Evolutionary conservation across 1,140 invertebrate species (phyloP), one percentile per base, ranked within the genome.

Genomic region (Drosophila pectinifera): DNA sequence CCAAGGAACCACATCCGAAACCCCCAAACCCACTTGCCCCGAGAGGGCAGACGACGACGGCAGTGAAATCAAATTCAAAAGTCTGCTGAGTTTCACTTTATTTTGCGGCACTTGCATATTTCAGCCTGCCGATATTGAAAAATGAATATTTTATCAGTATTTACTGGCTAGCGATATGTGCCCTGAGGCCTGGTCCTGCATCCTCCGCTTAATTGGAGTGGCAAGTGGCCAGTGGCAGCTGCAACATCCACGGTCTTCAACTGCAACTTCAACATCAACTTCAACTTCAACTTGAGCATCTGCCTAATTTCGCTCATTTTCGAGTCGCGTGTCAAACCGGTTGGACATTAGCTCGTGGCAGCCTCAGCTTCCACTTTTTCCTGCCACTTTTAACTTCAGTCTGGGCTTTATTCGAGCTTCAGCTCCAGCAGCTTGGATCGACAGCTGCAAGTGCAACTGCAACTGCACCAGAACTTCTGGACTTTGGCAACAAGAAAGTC

Each of bases 81-180:
- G 41, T 65, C 73, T 64, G 22, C 62, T 46, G 75, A 75, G 82
- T 84, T 79, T 64, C 53, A 75, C 73, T 70, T 70, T 57, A 57
- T 39, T 36, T 48, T 54, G 68, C 18, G 64, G 68, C 64, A 68
- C 55, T 77, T 76, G 62, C 54, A 59, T 77, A 53, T 59, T 76
- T 63, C 31, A 38, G 20, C 22, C 49, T 34, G 11, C 34, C 61
- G 56, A 81, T 81, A 86, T 86, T 74, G 82, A 65, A 82, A 70
- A 81, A 78, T 85, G 53, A 88, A 85, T 85, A 78, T 88, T 85
- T 85, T 76, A 85, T 88, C 57, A 58, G 38, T 6, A 14, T 28
- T 0, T 6, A 14, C 36, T 0, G 38, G 57, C 43, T 73, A 76
- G 59, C 18, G 67, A 43, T 46, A 22, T 64, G 43, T 62, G 59